These are phyloP conservation scores for Limnothrissa miodon DNA, from an alignment of 2,113 vertebrate genomes.

Conservation along the genomic window DNA sequence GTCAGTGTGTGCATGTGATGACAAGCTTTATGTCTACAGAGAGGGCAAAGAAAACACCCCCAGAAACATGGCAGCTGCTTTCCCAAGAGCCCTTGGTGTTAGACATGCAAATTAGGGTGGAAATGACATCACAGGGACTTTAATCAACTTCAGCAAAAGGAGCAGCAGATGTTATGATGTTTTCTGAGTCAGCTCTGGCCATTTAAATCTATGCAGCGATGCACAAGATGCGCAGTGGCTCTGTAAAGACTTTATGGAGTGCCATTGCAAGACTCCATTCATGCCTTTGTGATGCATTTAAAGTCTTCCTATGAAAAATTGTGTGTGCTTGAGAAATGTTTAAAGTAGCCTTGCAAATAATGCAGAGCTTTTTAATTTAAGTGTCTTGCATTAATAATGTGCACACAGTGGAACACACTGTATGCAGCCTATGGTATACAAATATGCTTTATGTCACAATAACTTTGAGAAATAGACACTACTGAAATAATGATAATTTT, in stretches of 20 bases:
- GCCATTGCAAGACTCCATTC: not conserved
- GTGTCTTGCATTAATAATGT: not conserved
- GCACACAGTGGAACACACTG: not conserved
- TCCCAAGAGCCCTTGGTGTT: conserved; percentile 39
- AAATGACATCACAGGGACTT: conserved; percentile 46
- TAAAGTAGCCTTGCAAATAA: not conserved
- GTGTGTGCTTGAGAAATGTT: not conserved
- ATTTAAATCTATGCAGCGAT: conserved; percentile 29
- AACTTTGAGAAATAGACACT: not conserved
- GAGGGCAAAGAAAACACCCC: conserved; percentile 39
- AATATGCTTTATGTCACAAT: not conserved
- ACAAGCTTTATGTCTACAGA: not conserved
- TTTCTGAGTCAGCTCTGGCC: conserved; percentile 26
- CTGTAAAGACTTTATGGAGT: not conserved
- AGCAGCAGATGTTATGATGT: conserved; percentile 45
- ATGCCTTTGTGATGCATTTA: not conserved
- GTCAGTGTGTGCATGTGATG: not conserved
- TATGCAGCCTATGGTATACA: not conserved
- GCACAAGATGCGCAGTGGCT: not conserved
- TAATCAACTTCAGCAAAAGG: conserved; percentile 53
- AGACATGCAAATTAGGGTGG: conserved; percentile 49
- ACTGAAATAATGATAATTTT: not conserved
- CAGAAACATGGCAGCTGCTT: not conserved
- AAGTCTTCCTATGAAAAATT: not conserved
- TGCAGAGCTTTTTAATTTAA: not conserved